A percentile compares a stretch with the other conserved stretches of the same genome.
These are phyloP conservation scores for Marisa cornuarietis DNA, from an alignment of 1,140 invertebrate species.

Conservation along the genomic window DNA sequence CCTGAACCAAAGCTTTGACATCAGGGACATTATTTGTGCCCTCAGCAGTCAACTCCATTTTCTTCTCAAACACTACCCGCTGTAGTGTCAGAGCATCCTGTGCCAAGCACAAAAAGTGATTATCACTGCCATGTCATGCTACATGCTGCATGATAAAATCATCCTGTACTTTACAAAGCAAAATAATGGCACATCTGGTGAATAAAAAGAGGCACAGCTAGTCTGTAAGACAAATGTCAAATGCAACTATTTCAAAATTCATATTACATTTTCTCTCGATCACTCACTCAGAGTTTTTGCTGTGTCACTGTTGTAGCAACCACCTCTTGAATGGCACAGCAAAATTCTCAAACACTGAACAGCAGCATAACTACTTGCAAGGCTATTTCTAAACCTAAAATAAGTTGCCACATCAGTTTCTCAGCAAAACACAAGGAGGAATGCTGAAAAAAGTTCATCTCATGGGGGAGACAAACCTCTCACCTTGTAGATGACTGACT, in stretches of 20 bases:
- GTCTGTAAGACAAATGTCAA: too few species aligned
- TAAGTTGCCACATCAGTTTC: background rate
- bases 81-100: slow-evolving; percentile 93
- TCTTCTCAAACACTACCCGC: slow-evolving; percentile 90
- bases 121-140: background rate
- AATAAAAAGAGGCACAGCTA: too few species aligned
- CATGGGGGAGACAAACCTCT: background rate
- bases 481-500: slow-evolving; percentile 97
- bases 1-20: slow-evolving; percentile 87
- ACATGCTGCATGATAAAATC: background rate
- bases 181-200: background rate
- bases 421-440: background rate
- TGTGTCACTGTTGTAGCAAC: too few species aligned
- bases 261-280: too few species aligned
- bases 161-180: background rate
- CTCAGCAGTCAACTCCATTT: slow-evolving; percentile 78
- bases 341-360: background rate
- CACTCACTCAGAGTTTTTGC: too few species aligned
- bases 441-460: background rate
- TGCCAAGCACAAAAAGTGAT: slow-evolving; percentile 20
- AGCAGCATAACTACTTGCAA: background rate
- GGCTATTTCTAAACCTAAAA: background rate
- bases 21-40: slow-evolving; percentile 86
- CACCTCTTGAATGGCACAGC: too few species aligned
- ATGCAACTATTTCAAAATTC: too few species aligned